phyloP scores from a whole-genome alignment of 37 sponge, comb jelly and placozoan genomes.

The Diacarnus erythraeanus region DNA sequence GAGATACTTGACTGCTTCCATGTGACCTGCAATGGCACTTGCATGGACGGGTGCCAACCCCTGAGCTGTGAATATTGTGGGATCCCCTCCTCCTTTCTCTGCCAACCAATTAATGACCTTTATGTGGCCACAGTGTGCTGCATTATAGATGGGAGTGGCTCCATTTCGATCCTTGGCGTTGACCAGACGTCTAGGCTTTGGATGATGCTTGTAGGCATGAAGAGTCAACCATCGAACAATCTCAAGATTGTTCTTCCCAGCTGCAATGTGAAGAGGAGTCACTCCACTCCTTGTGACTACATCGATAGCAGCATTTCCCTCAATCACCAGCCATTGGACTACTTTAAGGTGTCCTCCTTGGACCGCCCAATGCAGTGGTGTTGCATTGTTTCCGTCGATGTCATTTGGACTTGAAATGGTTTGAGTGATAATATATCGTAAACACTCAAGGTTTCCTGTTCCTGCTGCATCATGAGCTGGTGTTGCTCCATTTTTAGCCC shows the following conservation, averaged over 20 bases:
- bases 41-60: slow-evolving; percentile 86
- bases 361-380: slow-evolving; percentile 94
- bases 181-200: slow-evolving; percentile 53
- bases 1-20: slow-evolving; percentile 72
- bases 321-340: slow-evolving; percentile 73
- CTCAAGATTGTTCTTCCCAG: slow-evolving; percentile 75
- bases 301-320: slow-evolving; percentile 74
- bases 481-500: slow-evolving; percentile 87
- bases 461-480: slow-evolving; percentile 96
- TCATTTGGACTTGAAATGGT: slow-evolving; percentile 73
- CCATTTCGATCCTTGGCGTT: slow-evolving; percentile 84
- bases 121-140: slow-evolving; percentile 80
- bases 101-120: slow-evolving; percentile 78
- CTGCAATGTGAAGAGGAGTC: slow-evolving; percentile 83
- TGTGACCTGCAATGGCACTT: slow-evolving; percentile 73
- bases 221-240: slow-evolving; percentile 65
- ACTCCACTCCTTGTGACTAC: slow-evolving; percentile 65
- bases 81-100: slow-evolving; percentile 82
- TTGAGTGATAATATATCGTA: slow-evolving; percentile 77
- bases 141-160: slow-evolving; percentile 86
- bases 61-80: slow-evolving; percentile 55
- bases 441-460: slow-evolving; percentile 85
- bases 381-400: slow-evolving; percentile 70
- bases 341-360: slow-evolving; percentile 76
- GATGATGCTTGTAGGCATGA: slow-evolving; percentile 43